These are phyloP conservation scores for Peromyscus eremicus DNA, from an alignment of 2,797 vertebrate species.

Conservation along the genomic window DNA sequence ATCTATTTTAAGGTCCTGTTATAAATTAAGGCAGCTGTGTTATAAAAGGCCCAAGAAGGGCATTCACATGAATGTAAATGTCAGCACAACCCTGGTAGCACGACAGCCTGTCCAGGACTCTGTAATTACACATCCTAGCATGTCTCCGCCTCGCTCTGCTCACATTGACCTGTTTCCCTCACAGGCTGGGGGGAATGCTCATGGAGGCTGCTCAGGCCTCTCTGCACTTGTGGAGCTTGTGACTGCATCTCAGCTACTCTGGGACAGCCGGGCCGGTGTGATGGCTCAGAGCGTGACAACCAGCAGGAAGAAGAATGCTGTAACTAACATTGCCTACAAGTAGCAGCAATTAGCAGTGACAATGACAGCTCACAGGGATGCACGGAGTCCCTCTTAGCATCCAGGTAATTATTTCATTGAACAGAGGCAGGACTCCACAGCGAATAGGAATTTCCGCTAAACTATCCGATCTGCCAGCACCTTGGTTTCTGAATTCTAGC, in stretches of 20 bases:
- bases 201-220: background rate
- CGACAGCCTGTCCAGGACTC: background rate
- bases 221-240: no score
- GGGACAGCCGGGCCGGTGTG: background rate
- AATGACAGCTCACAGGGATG: background rate
- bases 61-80: background rate
- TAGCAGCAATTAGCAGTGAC: background rate
- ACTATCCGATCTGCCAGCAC: background rate
- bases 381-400: background rate
- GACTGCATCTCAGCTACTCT: background rate
- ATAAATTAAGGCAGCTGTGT: slow-evolving; percentile 46
- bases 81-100: background rate
- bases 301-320: accelerated
- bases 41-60: background rate
- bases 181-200: background rate
- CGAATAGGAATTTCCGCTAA: background rate
- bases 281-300: accelerated
- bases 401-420: background rate
- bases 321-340: background rate
- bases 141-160: background rate
- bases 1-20: slow-evolving; percentile 46
- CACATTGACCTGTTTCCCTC: background rate
- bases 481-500: background rate
- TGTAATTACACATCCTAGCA: background rate
- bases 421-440: background rate